phyloP scores from a whole-genome alignment of 1,140 invertebrate species.

The Psix sp. region DNA sequence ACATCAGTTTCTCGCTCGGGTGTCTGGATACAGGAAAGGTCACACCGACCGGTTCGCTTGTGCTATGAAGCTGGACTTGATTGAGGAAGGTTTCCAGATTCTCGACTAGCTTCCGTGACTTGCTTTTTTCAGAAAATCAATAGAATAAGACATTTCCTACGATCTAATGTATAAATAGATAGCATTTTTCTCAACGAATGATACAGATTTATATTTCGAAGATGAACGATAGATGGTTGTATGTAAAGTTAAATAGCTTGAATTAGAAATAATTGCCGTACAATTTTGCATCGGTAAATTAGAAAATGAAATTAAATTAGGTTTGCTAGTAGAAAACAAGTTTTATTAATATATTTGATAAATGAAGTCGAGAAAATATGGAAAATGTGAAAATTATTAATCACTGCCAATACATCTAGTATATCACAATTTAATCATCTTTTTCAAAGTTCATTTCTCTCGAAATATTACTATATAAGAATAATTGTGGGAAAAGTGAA shows the following conservation, averaged over 20 bases:
- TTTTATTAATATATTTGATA: no score
- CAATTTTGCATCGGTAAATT: no score
- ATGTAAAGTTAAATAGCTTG: no score
- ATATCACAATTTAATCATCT: neutral
- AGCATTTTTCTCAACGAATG: conserved; percentile 6
- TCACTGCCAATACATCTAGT: no score
- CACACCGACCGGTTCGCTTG: conserved; percentile 43
- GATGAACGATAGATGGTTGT: no score
- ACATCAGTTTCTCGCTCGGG: conserved; percentile 54
- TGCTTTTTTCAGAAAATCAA: conserved; percentile 21
- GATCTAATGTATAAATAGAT: conserved; percentile 4
- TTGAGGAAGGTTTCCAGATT: conserved; percentile 39
- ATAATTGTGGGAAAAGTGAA: conserved; percentile 43
- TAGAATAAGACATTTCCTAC: conserved; percentile 40
- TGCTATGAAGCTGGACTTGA: conserved; percentile 27
- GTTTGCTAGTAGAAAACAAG: no score
- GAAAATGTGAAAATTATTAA: no score
- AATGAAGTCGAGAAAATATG: no score
- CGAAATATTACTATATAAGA: neutral
- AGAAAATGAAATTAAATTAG: no score
- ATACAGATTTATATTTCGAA: neutral
- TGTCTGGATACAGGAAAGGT: conserved; percentile 52
- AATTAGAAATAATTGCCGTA: no score
- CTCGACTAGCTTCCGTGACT: conserved; percentile 35
- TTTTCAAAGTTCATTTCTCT: neutral